Percentiles rank a stretch among this genome's conserved stretches.
Evolutionary conservation across 2,113 vertebrate genomes (phyloP).

Genomic region (Corythornis cristatus): DNA sequence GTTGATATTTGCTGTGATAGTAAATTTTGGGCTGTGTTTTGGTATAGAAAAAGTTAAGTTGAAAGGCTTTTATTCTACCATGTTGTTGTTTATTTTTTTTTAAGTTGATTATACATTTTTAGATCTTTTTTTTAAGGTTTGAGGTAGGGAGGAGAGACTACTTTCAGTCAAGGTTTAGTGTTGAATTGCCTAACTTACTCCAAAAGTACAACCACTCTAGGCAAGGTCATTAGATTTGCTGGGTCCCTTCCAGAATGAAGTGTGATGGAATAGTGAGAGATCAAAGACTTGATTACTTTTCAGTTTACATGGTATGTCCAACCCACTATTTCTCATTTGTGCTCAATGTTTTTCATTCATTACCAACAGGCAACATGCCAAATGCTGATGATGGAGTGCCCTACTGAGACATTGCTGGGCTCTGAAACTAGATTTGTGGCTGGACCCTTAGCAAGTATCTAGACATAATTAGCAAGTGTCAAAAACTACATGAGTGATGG

Average conservation of each 20-base stretch:
- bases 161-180: background rate
- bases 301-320: background rate
- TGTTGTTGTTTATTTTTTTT: background rate
- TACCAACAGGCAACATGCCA: background rate
- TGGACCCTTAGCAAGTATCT: background rate
- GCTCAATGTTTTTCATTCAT: background rate
- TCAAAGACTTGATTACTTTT: conserved; percentile 11
- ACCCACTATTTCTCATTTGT: background rate
- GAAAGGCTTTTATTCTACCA: background rate
- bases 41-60: background rate
- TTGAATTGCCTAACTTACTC: background rate
- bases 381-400: conserved; percentile 36
- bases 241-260: conserved; percentile 25
- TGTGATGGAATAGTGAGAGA: conserved; percentile 18
- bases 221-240: background rate
- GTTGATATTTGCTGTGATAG: background rate
- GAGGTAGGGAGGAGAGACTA: background rate
- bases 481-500: conserved; percentile 27
- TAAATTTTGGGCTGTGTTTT: background rate
- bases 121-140: background rate
- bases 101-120: background rate
- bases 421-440: conserved; percentile 35
- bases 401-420: conserved; percentile 16
- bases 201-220: background rate
- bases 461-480: conserved; percentile 42